Evolutionary conservation across 2,797 vertebrate genomes (phyloP).

Genomic region (Linurgus olivaceus): DNA sequence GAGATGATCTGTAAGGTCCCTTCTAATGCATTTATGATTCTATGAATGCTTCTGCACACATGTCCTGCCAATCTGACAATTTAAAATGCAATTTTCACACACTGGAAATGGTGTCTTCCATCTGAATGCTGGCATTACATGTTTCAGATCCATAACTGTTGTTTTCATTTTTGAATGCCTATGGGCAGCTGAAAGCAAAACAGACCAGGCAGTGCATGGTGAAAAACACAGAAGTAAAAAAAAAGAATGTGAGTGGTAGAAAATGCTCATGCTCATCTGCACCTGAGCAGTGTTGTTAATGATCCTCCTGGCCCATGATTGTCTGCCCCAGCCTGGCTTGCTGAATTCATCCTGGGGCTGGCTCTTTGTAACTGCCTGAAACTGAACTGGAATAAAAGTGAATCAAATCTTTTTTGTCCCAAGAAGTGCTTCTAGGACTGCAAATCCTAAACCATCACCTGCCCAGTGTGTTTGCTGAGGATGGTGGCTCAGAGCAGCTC

Average conservation of each 20-base stretch:
- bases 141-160: not conserved
- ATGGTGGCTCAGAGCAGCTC: accelerated
- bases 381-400: not conserved
- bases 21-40: not conserved
- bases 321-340: not conserved
- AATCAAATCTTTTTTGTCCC: not conserved
- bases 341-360: not conserved
- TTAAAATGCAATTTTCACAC: not conserved
- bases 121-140: not conserved
- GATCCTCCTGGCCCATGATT: not conserved
- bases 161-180: not conserved
- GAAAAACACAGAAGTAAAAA: not conserved
- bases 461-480: not conserved
- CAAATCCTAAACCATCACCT: not conserved
- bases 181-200: not conserved
- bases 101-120: not conserved
- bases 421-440: not conserved
- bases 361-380: not conserved
- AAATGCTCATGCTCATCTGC: not conserved
- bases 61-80: not conserved
- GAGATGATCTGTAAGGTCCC: not conserved
- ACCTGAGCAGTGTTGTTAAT: not conserved
- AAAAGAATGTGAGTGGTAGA: not conserved
- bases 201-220: not conserved
- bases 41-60: not conserved